Evolutionary conservation across 2,888 invertebrate genomes (phyloP), one percentile per base, ranked within the genome.

Genomic region (Prenolepis imparis): DNA sequence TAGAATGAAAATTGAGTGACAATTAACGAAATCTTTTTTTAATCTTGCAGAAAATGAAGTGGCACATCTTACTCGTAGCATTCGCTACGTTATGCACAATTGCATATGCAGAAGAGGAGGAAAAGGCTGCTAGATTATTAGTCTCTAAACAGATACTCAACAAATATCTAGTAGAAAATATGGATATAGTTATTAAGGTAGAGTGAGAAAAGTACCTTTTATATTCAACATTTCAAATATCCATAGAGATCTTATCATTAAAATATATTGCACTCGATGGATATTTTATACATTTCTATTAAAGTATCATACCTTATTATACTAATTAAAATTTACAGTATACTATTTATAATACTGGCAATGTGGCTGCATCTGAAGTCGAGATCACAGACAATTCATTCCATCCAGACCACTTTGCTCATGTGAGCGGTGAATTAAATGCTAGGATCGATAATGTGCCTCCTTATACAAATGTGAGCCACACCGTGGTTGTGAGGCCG

Each of bases 101-200:
- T 77, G 95, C 95, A 86, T 94, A 95, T 84, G 96, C 96, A 64
- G 96, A 96, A 84, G 95, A 95, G 84, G 97, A 97, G 87, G 97
- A 97, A 63, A 96, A 97, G 67, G 96, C 96, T 77, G 99, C 99
- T 28, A 96, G 97, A 91, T 95, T 99, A 70, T 95, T 99, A 86
- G 97, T 98, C 36, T 98, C 98, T 12, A 99, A 99, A 95, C 98
- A 98, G 95, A 97, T 99, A 92, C 96, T 99, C 85, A 99, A 99
- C 94, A 98, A 98, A 95, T 99, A 98, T 94, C 96, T 99, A 86
- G 99, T 99, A 0, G 99, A 99, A 96, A 97, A 97, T 93, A 98
- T 98, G 97, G 99, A 99, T 95, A 97, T 99, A 91, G 96, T 99
- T 86, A 97, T 99, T 61, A 98, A 99, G 93, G 95, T 95, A 92